A percentile compares a stretch with the other conserved stretches of the same genome.
phyloP scores from a whole-genome alignment of 2,113 vertebrate species.

The Mirounga angustirostris region DNA sequence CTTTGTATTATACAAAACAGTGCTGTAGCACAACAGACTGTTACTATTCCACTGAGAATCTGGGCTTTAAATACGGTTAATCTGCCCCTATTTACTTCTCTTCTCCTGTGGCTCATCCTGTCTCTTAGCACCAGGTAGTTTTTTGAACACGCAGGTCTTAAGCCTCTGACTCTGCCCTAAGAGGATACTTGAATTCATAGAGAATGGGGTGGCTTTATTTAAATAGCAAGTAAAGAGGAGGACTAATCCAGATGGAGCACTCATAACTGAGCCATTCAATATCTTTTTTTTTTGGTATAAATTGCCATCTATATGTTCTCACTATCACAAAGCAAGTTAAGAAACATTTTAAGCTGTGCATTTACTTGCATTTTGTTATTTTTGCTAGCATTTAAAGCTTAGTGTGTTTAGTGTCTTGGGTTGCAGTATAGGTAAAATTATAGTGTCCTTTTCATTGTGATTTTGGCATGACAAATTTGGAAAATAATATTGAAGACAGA shows the following conservation, averaged over 20 bases:
- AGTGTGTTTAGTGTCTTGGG: not conserved
- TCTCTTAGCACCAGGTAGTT: not conserved
- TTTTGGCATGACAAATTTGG: not conserved
- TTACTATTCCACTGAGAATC: not conserved
- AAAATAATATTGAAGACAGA: not conserved
- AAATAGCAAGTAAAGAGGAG: not conserved
- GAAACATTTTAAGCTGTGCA: not conserved
- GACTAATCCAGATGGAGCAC: not conserved
- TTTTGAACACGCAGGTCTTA: not conserved
- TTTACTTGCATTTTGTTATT: not conserved
- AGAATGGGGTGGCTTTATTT: not conserved
- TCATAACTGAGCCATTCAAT: not conserved
- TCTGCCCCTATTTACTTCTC: not conserved
- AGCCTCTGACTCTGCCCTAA: not conserved
- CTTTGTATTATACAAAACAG: not conserved
- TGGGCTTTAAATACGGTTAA: not conserved
- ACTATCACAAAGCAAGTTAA: not conserved
- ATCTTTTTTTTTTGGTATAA: not conserved
- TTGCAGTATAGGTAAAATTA: not conserved
- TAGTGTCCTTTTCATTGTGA: conserved; percentile 15
- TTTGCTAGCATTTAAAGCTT: not conserved
- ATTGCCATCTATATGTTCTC: not conserved
- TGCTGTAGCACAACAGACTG: not conserved
- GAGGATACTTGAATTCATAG: not conserved
- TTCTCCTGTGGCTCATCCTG: not conserved